Percentiles rank a stretch among this genome's conserved stretches.
These are phyloP conservation scores for Argopecten irradians DNA, from an alignment of 1,140 invertebrate species.

Conservation along the genomic window DNA sequence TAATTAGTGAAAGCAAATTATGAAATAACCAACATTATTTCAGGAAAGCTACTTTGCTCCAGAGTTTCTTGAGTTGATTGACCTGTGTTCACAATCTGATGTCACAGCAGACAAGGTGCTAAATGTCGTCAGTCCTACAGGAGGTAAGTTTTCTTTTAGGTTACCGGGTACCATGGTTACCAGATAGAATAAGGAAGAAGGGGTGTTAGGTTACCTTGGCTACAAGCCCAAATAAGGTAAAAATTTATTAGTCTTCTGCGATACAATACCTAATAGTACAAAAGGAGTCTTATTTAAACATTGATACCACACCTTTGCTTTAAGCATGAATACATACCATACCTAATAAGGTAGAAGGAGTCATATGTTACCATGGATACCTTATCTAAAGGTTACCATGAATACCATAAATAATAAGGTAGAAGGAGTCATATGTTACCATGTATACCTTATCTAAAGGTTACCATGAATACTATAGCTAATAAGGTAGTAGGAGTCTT, in stretches of 20 bases:
- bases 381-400: no score
- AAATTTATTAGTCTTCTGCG: not conserved
- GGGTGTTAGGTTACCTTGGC: not conserved
- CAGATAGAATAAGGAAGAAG: not conserved
- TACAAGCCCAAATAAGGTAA: not conserved
- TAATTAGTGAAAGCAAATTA: no score
- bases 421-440: no score
- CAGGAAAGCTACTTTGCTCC: constrained; percentile 60
- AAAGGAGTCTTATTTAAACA: not conserved
- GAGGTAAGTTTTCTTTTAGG: constrained; percentile 34
- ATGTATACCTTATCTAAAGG: no score
- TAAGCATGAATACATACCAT: no score
- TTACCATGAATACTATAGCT: no score
- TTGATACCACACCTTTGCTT: not conserved
- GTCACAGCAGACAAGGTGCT: constrained; percentile 48
- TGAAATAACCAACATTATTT: no score
- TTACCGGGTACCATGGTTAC: not conserved
- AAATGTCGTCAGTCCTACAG: constrained; percentile 39
- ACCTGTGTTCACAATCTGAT: constrained; percentile 49
- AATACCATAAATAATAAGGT: no score
- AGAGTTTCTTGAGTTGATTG: constrained; percentile 59
- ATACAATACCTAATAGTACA: not conserved
- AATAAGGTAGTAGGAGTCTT: no score
- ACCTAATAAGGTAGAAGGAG: no score
- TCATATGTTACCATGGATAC: no score